Base-by-base conservation (phyloP, 2,888 invertebrate species). In the Adineta ricciae region DNA sequence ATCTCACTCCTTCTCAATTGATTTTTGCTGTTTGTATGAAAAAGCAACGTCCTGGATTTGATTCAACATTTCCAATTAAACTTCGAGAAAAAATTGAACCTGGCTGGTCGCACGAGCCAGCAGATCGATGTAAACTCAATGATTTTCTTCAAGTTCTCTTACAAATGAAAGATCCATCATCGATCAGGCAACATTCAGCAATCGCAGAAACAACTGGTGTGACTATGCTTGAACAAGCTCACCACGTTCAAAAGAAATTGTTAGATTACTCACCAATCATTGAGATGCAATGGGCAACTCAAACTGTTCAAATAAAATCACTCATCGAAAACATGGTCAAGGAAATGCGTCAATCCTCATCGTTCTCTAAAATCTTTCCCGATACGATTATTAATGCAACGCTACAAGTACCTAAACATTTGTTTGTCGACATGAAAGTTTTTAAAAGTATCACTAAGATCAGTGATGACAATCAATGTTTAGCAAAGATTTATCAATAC, bases 61-160 rank as follows among this genome's bases (percentile, higher is more conserved):
- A 78, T 9, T 21, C 78, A 78, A n/a, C 38, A 41, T 78, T 78
- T 78, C 41, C 78, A 24, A 78, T 41, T 21, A 41, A 38, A 4
- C 78, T 78, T 78, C 38, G n/a, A 78, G 14, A 78, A 41, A 41
- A 41, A 78, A 41, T 78, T 78, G 78, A 78, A 78, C 78, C 41
- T 78, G 78, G 78, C 4, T 78, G 78, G 78, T 78, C 78, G 8
- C 38, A 78, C n/a, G 78, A 41, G 14, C 9, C 41, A 38, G n/a
- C 24, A 78, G 38, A 78, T 24, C 78, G 78, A n/a, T 78, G 78
- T 78, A 78, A 78, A 78, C 78, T 41, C 8, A 32, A 78, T n/a
- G 78, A 78, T 78, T 41, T 78, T 78, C 78, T 41, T 24, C 38
- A 78, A 78, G 78, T 41, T 19, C 38, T 78, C 38, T 14, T 78